Conservation (phyloP, 2,797 vertebrate species). For the Catostomus latipinnis region DNA sequence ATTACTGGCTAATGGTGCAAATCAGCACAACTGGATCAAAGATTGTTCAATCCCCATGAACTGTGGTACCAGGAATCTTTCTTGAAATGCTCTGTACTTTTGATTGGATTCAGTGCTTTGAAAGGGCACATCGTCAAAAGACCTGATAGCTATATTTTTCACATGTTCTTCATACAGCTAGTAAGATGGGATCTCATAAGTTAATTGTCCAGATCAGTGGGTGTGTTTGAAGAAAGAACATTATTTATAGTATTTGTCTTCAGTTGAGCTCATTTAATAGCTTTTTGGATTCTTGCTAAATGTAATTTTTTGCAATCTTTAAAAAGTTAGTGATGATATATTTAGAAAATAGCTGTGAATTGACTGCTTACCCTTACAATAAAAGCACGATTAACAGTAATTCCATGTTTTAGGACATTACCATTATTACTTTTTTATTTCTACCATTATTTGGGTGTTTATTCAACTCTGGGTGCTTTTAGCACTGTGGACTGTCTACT, state of each 20-base stretch:
- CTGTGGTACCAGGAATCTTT: conserved; percentile 31
- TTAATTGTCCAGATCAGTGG: conserved; percentile 1
- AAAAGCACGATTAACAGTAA: too few relatives aligned
- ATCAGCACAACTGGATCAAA: conserved; percentile 63
- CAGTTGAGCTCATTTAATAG: too few relatives aligned
- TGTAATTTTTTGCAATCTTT: too few relatives aligned
- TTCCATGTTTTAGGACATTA: background rate
- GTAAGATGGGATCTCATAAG: conserved; percentile 27
- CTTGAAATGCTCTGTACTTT: conserved; percentile 37
- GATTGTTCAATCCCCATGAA: conserved; percentile 33
- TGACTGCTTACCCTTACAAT: too few relatives aligned
- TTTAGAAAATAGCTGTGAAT: too few relatives aligned
- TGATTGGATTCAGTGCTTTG: conserved; percentile 39
- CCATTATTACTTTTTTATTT: background rate
- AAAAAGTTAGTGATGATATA: too few relatives aligned
- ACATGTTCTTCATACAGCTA: conserved; percentile 10
- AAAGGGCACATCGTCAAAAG: conserved; percentile 50
- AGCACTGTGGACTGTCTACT: background rate
- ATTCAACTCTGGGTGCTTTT: too few relatives aligned
- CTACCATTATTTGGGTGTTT: too few relatives aligned
- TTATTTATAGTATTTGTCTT: background rate
- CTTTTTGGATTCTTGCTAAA: too few relatives aligned
- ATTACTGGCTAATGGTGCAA: conserved; percentile 52
- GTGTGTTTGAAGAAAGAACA: background rate
- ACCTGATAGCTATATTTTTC: conserved; percentile 30